Percentiles rank a stretch among this genome's conserved stretches.
These are phyloP conservation scores for Corvus moneduloides DNA, from an alignment of 2,113 vertebrate genomes.

Conservation along the genomic window DNA sequence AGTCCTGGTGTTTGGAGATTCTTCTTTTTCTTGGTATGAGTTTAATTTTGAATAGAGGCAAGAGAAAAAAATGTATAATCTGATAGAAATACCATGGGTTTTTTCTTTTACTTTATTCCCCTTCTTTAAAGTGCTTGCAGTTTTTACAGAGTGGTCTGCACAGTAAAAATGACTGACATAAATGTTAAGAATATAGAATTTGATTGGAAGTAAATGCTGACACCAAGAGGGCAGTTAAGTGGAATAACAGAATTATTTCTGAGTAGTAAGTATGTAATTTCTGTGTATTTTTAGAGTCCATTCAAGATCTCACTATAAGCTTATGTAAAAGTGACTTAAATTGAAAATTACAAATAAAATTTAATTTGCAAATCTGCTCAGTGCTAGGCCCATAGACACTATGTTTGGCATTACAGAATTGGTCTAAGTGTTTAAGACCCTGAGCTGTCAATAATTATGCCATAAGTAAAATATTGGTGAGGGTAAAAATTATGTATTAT, in stretches of 20 bases:
- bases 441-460: neutral
- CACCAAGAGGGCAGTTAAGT: neutral
- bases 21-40: neutral
- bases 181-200: neutral
- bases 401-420: neutral
- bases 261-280: neutral
- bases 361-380: neutral
- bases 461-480: neutral
- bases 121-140: neutral
- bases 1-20: neutral
- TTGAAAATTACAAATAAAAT: neutral
- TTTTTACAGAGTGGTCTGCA: neutral
- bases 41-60: neutral
- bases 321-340: neutral
- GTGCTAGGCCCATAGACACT: neutral
- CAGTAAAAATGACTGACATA: neutral
- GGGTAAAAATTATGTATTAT: neutral
- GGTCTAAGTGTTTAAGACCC: neutral
- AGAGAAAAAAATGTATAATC: neutral
- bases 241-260: neutral
- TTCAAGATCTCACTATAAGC: neutral
- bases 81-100: neutral
- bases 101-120: neutral
- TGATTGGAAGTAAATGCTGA: neutral
- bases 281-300: neutral